A percentile compares a stretch with the other conserved stretches of the same genome.
Conservation (phyloP, 2,113 vertebrate genomes). For the Salvator merianae region DNA sequence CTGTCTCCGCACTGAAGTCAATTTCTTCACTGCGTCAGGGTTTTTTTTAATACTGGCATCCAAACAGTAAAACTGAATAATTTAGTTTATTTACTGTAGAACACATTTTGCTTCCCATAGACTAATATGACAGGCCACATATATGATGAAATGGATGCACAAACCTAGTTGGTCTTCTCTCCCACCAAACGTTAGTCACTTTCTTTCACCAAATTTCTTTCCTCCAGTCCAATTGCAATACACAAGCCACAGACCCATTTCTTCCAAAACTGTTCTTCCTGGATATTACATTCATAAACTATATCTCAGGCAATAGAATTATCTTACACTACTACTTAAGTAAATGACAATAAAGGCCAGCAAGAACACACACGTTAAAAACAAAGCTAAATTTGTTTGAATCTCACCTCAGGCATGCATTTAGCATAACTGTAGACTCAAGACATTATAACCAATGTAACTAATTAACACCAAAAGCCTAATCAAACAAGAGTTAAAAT, state of each 20-base stretch:
- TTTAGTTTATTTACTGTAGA: constrained; percentile 38
- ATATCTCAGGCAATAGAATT: constrained; percentile 6
- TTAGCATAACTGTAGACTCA: constrained; percentile 18
- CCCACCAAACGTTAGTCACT: background rate
- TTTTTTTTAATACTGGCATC: constrained; percentile 26
- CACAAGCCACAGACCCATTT: background rate
- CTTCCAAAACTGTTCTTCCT: background rate
- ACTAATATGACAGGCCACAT: constrained; percentile 13
- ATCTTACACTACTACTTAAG: constrained; percentile 1
- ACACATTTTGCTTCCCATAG: constrained; percentile 17
- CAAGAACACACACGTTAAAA: background rate
- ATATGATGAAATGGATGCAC: constrained; percentile 38
- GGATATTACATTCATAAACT: background rate
- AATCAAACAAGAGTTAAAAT: constrained; percentile 2
- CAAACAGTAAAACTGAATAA: constrained; percentile 32
- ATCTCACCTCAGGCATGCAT: background rate
- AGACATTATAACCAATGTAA: constrained; percentile 58
- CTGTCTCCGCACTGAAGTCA: constrained; percentile 21
- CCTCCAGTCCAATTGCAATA: background rate
- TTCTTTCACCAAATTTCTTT: background rate
- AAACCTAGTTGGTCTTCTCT: constrained; percentile 33
- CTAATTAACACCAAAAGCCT: background rate
- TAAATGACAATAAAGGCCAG: constrained; percentile 3
- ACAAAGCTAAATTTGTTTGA: background rate
- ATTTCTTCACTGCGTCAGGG: constrained; percentile 41